Base-by-base conservation (phyloP, 2,797 vertebrate species). In the Amazonetta brasiliensis region DNA sequence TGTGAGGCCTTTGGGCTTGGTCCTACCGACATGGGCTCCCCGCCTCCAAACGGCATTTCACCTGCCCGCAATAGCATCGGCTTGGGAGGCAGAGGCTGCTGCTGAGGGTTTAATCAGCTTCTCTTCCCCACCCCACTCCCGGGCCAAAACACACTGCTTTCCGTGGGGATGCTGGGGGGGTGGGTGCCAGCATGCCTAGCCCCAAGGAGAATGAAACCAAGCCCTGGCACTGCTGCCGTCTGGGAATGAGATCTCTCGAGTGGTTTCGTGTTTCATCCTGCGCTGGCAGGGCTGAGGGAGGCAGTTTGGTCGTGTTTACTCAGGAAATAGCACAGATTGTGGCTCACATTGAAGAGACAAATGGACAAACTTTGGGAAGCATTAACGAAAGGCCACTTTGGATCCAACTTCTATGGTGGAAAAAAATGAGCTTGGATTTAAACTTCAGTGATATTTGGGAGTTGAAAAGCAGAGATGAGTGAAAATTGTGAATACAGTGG, bases 281-380 rank as follows among this genome's bases (percentile, higher is more conserved):
- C 8, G 62, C 33, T 94, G 86, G 88, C 93, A 95, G 68, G 48
- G 56, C 33, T 43, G 14, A 77, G 15, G 2, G n/a, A 75, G 74
- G 84, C 64, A 77, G 90, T 93, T 94, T 94, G 82, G 72, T 88
- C 74, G 44, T 62, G 88, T 95, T 95, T 92, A 89, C 68, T 92
- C 75, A 81, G 81, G 80, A 89, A 88, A 95, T 23, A 85, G 86
- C 90, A 75, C 41, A 90, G 86, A 95, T 35, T 91, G 84, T 11
- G 10, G 90, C 58, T 75, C 56, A 26, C 0, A 4, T 54, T 72
- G 71, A 69, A 89, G 35, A 78, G 50, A 81, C 41, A 91, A 83
- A 77, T 22, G 17, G 33, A 62, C 5, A 48, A 68, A 31, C 41
- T 87, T n/a, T 30, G 60, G 72, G 77, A 91, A 66, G 68, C 48